Evolutionary conservation across 2,888 invertebrate genomes (phyloP), one percentile per base, ranked within the genome.

Genomic region (Tinea pellionella): DNA sequence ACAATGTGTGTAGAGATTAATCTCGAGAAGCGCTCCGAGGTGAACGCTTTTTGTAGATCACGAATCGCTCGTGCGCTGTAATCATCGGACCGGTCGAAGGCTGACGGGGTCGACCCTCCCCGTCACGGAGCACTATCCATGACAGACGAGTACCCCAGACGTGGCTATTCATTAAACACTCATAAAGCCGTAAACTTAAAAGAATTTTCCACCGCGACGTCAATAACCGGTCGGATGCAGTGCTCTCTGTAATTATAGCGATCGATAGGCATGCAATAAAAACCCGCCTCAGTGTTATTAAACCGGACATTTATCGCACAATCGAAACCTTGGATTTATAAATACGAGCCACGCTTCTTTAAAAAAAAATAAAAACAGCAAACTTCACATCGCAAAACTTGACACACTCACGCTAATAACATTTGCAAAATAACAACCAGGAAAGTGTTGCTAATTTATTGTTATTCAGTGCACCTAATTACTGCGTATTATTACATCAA

Each of bases 11-110:
- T 18, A n/a, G 19, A 24, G 19, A 24, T 53, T 24, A 24, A 24
- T 53, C 19, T 47, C 53, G 53, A 53, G 53, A 53, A 24, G 18
- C 24, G 53, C 53, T 8, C 16, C 47, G 47, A 47, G 47, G 47
- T 47, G 47, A 47, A 47, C 16, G 47, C 15, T 47, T 41, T 41
- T 18, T 24, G 24, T 53, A 53, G 53, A 53, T 53, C 19, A 53
- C 53, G 53, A 24, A 47, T 47, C 41, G 47, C 47, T 18, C 15
- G 47, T 16, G 53, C 53, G 53, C 4, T 2, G 47, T 69, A 72
- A 67, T 69, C 69, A 71, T 64, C 62, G 62, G 69, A 73, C 72
- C 69, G 69, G 71, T 74, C 68, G 65, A 64, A 59, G 64, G 47
- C 13, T 47, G 16, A 16, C 47, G 37, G 37, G 37, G 37, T 47